These are phyloP conservation scores for Semotilus atromaculatus DNA, from an alignment of 2,797 vertebrate species.

Conservation along the genomic window DNA sequence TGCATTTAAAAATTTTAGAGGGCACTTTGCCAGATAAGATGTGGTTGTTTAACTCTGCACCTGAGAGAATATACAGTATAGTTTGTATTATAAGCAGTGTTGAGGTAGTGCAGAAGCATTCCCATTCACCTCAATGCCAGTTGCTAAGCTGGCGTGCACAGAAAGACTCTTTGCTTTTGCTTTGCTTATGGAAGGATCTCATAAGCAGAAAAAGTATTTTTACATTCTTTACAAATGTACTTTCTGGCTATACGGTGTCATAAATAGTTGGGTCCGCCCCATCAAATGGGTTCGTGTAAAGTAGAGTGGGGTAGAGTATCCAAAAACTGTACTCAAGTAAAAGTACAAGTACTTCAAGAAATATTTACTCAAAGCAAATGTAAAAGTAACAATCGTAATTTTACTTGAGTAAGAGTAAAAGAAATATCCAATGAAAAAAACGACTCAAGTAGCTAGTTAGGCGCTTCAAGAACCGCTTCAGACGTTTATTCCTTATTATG, in stretches of 20 bases:
- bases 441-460: too few relatives aligned
- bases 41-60: not conserved
- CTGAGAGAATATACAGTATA: not conserved
- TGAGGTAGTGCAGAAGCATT: too few relatives aligned
- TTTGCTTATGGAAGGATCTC: not conserved
- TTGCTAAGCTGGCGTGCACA: not conserved
- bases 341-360: too few relatives aligned
- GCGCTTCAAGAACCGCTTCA: too few relatives aligned
- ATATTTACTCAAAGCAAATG: too few relatives aligned
- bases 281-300: not conserved
- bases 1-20: not conserved
- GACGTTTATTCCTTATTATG: too few relatives aligned
- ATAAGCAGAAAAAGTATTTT: not conserved
- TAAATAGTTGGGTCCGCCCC: not conserved
- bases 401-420: too few relatives aligned
- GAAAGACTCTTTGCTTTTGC: not conserved
- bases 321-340: too few relatives aligned
- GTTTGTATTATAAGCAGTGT: not conserved
- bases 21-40: not conserved
- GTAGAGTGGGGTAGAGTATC: too few relatives aligned
- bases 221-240: not conserved
- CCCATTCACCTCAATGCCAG: not conserved
- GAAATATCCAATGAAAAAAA: too few relatives aligned
- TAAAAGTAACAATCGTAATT: too few relatives aligned
- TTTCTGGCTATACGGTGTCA: not conserved